Percentiles rank a stretch among this genome's conserved stretches.
Conservation (phyloP, 2,888 invertebrate genomes). For the Nemotelus nigrinus region DNA sequence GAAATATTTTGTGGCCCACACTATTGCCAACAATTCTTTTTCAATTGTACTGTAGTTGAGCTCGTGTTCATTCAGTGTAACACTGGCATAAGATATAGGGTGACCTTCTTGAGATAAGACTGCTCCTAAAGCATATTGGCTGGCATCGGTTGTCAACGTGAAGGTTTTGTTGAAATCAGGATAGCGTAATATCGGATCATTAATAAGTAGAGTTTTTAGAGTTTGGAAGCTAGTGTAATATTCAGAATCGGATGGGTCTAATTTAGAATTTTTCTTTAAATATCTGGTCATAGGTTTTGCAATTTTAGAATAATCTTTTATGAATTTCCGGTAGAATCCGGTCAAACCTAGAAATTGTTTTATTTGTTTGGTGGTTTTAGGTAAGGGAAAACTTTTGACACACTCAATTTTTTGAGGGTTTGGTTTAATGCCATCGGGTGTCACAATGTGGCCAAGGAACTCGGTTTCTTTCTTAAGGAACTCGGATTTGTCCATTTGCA, state of each 20-base stretch:
- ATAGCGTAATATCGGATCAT: neutral
- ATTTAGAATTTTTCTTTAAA: slow-evolving; percentile 35
- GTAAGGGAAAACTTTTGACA: neutral
- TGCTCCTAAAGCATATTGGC: slow-evolving; percentile 53
- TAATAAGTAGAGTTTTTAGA: slow-evolving; percentile 30
- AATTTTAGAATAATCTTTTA: slow-evolving; percentile 17
- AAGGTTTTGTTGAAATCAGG: slow-evolving; percentile 52
- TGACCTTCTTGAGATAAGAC: slow-evolving; percentile 54
- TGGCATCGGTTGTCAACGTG: slow-evolving; percentile 56
- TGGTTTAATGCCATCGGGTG: neutral
- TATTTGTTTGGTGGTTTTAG: slow-evolving; percentile 20
- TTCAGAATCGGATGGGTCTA: slow-evolving; percentile 37
- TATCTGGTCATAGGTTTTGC: slow-evolving; percentile 35
- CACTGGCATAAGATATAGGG: slow-evolving; percentile 55
- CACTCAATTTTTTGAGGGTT: slow-evolving; percentile 44
- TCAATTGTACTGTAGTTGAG: slow-evolving; percentile 54
- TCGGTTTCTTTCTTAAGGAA: slow-evolving; percentile 14
- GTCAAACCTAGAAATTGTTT: slow-evolving; percentile 27
- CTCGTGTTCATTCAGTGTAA: slow-evolving; percentile 55
- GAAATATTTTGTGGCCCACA: slow-evolving; percentile 50
- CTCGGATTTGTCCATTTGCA: neutral
- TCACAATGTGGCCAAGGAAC: slow-evolving; percentile 12
- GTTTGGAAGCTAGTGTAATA: slow-evolving; percentile 26
- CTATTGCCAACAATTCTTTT: slow-evolving; percentile 46
- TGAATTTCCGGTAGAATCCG: slow-evolving; percentile 30